phyloP scores from a whole-genome alignment of 2,113 vertebrate genomes.

The Mustelus asterias region DNA sequence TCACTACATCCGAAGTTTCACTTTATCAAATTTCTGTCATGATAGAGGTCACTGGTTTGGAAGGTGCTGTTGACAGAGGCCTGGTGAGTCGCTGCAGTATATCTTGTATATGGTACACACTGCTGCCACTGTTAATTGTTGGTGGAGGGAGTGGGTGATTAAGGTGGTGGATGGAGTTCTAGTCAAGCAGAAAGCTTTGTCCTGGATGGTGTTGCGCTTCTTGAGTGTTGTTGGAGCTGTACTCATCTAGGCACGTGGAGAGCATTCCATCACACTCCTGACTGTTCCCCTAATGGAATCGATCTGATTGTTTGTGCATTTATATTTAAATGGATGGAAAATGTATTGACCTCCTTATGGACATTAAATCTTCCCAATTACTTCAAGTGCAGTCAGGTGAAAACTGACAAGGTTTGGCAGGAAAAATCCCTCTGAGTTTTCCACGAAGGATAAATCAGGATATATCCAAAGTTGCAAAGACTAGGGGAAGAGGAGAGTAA shows the following conservation, averaged over 20 bases:
- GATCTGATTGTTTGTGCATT: neutral
- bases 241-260: neutral
- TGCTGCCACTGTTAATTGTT: too few relatives aligned
- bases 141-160: too few relatives aligned
- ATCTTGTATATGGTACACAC: neutral
- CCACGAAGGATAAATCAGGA: neutral
- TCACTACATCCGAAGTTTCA: too few relatives aligned
- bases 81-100: neutral
- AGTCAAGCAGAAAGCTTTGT: neutral
- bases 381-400: neutral
- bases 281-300: neutral
- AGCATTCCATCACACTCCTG: neutral
- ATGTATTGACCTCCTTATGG: neutral
- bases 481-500: neutral
- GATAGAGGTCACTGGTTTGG: neutral
- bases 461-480: neutral
- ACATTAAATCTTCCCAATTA: neutral
- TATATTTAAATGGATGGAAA: neutral
- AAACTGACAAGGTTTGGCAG: neutral
- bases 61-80: neutral
- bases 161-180: too few relatives aligned
- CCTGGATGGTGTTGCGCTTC: neutral
- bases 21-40: too few relatives aligned
- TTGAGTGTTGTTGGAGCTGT: neutral
- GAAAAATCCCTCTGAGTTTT: neutral